A percentile compares a stretch with the other conserved stretches of the same genome.
Evolutionary conservation across 2,113 vertebrate species (phyloP).

Genomic region (Burhinus bistriatus): DNA sequence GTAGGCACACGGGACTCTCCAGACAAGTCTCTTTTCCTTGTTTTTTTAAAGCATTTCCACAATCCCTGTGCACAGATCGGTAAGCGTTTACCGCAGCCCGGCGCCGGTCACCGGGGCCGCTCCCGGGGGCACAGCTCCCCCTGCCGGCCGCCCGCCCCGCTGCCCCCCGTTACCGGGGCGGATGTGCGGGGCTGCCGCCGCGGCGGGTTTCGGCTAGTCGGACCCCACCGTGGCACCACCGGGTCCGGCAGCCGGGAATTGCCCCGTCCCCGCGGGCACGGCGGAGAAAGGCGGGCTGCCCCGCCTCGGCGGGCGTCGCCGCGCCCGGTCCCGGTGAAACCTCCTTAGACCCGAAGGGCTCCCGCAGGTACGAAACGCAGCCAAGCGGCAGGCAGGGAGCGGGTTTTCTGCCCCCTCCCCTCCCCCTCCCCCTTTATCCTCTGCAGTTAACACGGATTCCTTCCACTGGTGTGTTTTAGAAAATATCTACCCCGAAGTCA

Average conservation of each 20-base stretch:
- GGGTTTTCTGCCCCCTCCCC: too few relatives aligned
- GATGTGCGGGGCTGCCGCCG: neutral
- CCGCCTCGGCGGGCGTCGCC: too few relatives aligned
- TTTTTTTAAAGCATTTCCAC: neutral
- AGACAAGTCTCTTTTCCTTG: neutral
- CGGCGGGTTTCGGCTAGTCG: neutral
- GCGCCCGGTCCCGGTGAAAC: neutral
- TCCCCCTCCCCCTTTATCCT: neutral
- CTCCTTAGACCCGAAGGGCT: too few relatives aligned
- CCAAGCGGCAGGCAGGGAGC: too few relatives aligned
- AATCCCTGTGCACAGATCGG: neutral
- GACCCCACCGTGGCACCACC: neutral
- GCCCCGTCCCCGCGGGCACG: neutral
- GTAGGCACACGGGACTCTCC: rapidly evolving
- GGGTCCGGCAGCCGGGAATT: neutral
- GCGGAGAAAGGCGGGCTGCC: too few relatives aligned
- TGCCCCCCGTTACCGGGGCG: neutral
- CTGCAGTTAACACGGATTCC: neutral
- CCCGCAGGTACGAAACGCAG: neutral
- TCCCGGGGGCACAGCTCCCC: neutral
- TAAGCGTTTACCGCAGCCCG: neutral
- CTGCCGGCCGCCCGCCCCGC: neutral
- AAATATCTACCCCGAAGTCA: neutral
- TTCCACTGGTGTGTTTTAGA: neutral
- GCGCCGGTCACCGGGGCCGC: neutral